phyloP scores from a whole-genome alignment of 2,888 invertebrate species.

The Pollenia griseotomentosa region DNA sequence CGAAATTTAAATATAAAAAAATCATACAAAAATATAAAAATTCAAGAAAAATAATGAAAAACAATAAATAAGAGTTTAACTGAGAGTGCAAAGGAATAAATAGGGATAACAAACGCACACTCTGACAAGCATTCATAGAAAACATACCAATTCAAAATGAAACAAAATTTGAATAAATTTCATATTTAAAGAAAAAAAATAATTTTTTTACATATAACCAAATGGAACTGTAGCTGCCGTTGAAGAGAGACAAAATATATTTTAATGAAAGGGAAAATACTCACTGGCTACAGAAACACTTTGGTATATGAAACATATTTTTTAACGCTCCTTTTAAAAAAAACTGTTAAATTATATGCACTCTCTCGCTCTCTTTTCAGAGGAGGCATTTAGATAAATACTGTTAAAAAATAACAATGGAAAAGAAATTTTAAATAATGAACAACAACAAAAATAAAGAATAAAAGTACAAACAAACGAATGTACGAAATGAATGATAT shows the following conservation, averaged over 20 bases:
- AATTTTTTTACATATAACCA: conserved; percentile 17
- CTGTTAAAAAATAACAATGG: conserved; percentile 60
- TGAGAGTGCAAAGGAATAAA: conserved; percentile 32
- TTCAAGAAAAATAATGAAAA: conserved; percentile 2
- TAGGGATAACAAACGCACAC: conserved; percentile 9
- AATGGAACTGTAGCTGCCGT: conserved; percentile 50
- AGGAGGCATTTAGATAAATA: conserved; percentile 62
- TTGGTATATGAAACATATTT: conserved; percentile 41
- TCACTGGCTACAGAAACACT: conserved; percentile 22
- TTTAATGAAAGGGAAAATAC: conserved; percentile 2
- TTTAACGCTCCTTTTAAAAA: background rate
- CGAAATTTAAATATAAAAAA: conserved; percentile 53
- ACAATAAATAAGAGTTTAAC: background rate
- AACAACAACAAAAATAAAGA: conserved; percentile 24
- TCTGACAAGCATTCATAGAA: background rate
- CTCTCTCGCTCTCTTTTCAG: background rate
- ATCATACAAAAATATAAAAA: conserved; percentile 33
- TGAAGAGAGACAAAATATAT: conserved; percentile 49
- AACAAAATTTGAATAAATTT: conserved; percentile 65
- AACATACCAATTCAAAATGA: conserved; percentile 32
- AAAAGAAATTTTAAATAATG: conserved; percentile 49
- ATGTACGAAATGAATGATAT: conserved; percentile 3
- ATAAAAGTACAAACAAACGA: conserved; percentile 19
- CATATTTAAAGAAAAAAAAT: conserved; percentile 40
- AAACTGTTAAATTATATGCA: background rate